phyloP scores from a whole-genome alignment of 1,140 invertebrate genomes.

The Tribolium madens region DNA sequence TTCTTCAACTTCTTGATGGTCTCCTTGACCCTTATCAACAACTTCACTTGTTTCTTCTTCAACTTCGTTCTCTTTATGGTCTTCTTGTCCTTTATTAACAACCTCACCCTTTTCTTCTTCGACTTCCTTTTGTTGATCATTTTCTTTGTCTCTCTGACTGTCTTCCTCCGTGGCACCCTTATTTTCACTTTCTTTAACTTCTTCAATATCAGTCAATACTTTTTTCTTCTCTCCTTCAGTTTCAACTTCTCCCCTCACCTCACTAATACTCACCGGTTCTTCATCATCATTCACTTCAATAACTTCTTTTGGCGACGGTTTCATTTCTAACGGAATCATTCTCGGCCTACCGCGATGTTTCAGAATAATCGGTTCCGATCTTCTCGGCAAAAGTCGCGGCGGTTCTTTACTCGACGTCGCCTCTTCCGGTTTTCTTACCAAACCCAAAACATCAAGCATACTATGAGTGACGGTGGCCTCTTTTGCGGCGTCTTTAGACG shows the following conservation, averaged over 20 bases:
- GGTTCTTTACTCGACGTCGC: conserved; percentile 18
- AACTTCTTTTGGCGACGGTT: conserved; percentile 12
- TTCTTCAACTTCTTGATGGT: background rate
- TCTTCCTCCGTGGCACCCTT: background rate
- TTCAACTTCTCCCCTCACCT: conserved; percentile 1
- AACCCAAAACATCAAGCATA: conserved; percentile 70
- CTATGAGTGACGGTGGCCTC: conserved; percentile 69
- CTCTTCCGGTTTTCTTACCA: conserved; percentile 66
- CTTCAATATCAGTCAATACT: background rate
- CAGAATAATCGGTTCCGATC: conserved; percentile 21
- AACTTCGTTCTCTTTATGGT: background rate
- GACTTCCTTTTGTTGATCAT: conserved; percentile 18
- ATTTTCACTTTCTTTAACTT: conserved; percentile 3
- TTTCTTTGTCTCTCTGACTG: background rate
- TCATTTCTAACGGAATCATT: conserved; percentile 1
- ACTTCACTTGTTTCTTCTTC: conserved; percentile 7
- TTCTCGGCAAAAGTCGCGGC: background rate
- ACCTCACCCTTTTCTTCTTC: background rate
- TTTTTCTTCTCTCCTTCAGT: background rate
- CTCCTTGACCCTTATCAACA: background rate
- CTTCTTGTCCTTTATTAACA: conserved; percentile 2
- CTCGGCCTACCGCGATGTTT: conserved; percentile 9
- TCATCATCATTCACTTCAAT: conserved; percentile 24
- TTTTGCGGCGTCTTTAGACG: conserved; percentile 70
- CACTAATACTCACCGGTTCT: conserved; percentile 7